Conservation (phyloP, 92 coral and sea anemone genomes). For the Plumapathes pennacea region DNA sequence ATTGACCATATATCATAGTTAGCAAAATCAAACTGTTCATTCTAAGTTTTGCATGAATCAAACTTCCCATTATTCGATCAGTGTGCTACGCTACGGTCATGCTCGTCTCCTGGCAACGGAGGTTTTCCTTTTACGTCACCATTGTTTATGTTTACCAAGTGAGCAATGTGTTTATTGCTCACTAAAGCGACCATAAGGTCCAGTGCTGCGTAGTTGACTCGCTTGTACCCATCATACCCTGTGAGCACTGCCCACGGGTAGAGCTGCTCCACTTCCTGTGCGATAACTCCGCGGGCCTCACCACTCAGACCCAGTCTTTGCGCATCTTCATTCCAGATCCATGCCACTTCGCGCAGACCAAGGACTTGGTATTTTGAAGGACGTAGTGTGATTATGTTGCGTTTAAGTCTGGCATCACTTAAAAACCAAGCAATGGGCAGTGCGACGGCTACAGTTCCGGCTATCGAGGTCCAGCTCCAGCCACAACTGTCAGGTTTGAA, state of each 20-base stretch:
- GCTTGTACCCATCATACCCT: constrained; percentile 38
- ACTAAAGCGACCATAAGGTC: too few relatives aligned
- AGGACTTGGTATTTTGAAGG: constrained; percentile 16
- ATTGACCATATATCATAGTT: too few relatives aligned
- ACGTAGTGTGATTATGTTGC: constrained; percentile 21
- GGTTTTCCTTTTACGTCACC: too few relatives aligned
- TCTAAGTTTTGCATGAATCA: too few relatives aligned
- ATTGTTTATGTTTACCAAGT: not conserved
- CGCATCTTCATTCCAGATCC: constrained; percentile 37
- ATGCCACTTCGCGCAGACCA: constrained; percentile 32
- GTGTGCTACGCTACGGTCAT: too few relatives aligned
- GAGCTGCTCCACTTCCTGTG: constrained; percentile 49
- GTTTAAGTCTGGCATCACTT: constrained; percentile 44
- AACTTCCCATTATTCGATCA: too few relatives aligned
- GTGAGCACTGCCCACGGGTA: constrained; percentile 38
- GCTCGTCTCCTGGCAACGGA: too few relatives aligned
- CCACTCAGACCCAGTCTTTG: constrained; percentile 23
- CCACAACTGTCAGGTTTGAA: too few relatives aligned
- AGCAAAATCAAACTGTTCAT: too few relatives aligned
- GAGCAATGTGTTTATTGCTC: too few relatives aligned
- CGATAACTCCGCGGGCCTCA: constrained; percentile 28
- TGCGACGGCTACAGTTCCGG: not conserved
- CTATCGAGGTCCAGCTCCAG: not conserved
- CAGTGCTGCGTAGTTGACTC: constrained; percentile 29
- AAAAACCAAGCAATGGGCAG: not conserved